phyloP scores from a whole-genome alignment of 2,888 invertebrate genomes.

The Parochlus steinenii region DNA sequence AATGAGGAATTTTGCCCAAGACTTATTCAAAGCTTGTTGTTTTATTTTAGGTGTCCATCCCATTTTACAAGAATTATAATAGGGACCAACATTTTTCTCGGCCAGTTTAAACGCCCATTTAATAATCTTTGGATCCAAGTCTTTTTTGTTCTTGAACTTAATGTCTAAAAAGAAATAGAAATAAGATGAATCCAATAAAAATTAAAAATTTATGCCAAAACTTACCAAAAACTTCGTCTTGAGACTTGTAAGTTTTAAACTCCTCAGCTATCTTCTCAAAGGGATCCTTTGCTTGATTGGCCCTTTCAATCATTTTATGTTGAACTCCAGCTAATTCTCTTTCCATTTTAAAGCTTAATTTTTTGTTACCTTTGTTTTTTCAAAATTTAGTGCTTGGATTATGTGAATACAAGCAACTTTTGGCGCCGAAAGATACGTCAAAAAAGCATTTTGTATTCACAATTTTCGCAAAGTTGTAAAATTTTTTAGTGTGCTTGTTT shows the following conservation, averaged over 20 bases:
- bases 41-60: constrained; percentile 53
- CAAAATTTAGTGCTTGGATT: too few species aligned
- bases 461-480: too few species aligned
- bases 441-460: too few species aligned
- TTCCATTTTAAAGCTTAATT: constrained; percentile 13
- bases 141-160: constrained; percentile 18
- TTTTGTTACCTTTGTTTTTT: too few species aligned
- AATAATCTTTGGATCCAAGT: constrained; percentile 23
- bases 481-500: too few species aligned
- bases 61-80: constrained; percentile 26
- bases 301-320: constrained; percentile 26
- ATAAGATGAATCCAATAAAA: too few species aligned
- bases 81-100: constrained; percentile 26
- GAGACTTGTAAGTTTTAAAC: neutral
- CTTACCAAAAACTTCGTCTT: neutral
- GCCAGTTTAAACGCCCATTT: constrained; percentile 31
- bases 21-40: constrained; percentile 43
- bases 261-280: constrained; percentile 15
- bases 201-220: too few species aligned
- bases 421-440: too few species aligned
- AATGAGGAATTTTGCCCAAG: constrained; percentile 45
- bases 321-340: constrained; percentile 18
- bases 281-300: constrained; percentile 24
- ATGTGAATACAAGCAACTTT: too few species aligned
- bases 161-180: too few species aligned